Conservation (phyloP, 2,797 vertebrate genomes). For the Acrossocheilus fasciatus region DNA sequence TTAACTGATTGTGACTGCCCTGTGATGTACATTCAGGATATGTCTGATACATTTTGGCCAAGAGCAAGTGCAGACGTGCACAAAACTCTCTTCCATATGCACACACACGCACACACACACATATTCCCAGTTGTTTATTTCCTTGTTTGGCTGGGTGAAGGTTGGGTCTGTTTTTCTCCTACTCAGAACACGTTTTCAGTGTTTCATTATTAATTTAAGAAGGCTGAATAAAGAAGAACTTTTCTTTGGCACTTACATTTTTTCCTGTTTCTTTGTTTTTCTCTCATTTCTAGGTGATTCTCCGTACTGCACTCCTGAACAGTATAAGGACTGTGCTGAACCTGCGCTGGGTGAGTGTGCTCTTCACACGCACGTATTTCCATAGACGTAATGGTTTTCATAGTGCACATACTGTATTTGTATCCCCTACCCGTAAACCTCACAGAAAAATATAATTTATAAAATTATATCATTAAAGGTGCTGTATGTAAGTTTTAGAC, state of each 20-base stretch:
- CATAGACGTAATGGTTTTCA: not conserved
- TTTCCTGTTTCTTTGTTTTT: constrained; percentile 30
- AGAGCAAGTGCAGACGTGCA: not conserved
- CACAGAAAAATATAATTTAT: not conserved
- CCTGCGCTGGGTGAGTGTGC: constrained; percentile 86
- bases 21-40: not conserved
- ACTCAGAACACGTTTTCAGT: not conserved
- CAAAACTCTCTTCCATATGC: not conserved
- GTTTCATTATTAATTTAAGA: constrained; percentile 29
- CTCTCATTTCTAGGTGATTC: constrained; percentile 87
- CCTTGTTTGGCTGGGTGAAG: not conserved
- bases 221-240: not conserved
- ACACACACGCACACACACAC: not conserved
- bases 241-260: constrained; percentile 14
- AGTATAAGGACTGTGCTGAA: constrained; percentile 98
- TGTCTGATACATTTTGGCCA: not conserved
- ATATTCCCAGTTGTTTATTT: constrained; percentile 5
- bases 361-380: not conserved
- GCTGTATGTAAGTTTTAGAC: too few relatives aligned
- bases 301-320: constrained; percentile 96
- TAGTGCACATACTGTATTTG: not conserved
- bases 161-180: constrained; percentile 12
- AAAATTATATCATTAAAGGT: too few relatives aligned
- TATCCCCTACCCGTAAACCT: not conserved
- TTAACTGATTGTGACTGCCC: constrained; percentile 18